Evolutionary conservation across 2,113 vertebrate genomes (phyloP), one percentile per base, ranked within the genome.

Genomic region (Polypterus bichir): DNA sequence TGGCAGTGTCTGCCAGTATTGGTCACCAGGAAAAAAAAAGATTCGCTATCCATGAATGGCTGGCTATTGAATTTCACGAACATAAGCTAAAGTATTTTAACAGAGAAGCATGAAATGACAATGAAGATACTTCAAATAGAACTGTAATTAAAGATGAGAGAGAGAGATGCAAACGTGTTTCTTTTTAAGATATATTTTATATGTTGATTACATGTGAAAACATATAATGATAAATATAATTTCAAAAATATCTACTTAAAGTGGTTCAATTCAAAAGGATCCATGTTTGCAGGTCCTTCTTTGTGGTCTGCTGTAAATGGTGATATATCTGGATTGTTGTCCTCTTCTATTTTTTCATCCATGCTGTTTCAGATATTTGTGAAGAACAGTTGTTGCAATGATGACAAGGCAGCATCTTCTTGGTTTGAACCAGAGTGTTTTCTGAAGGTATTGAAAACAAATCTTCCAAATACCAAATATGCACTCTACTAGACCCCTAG

Each of bases 391-490:
- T 27, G 27, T 69, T 66, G 64, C 57, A 55, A 57, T 55, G 46
- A 68, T 62, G 49, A 62, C 59, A 48, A 58, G 54, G 46, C 63
- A 68, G 49, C 60, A 69, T 59, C 60, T 59, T 54, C 49, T 60
- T 63, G 57, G 47, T 56, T 64, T 48, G 9, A 64, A 69, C 10
- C 3, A 7, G 3, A 69, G 46, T 64, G 62, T 61, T 10, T 66
- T 66, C 9, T 8, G 8, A 52, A 64, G 62, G 48, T 49, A 64
- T 51, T 69, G 55, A 47, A 64, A 69, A 59, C 0, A 7, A 61
- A 47, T 63, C 57, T 69, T 62, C 47, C 60, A 59, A 54, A 65
- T 6, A 49, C 49, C 60, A 65, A 69, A 57, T 61, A 69, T 63
- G 65, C 3, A 27, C 27, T 67, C 60, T 8, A 60, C 53, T 61